Percentiles rank a stretch among this genome's conserved stretches.
Conservation (phyloP, 23 tunicate species). For the Botrylloides violaceus region DNA sequence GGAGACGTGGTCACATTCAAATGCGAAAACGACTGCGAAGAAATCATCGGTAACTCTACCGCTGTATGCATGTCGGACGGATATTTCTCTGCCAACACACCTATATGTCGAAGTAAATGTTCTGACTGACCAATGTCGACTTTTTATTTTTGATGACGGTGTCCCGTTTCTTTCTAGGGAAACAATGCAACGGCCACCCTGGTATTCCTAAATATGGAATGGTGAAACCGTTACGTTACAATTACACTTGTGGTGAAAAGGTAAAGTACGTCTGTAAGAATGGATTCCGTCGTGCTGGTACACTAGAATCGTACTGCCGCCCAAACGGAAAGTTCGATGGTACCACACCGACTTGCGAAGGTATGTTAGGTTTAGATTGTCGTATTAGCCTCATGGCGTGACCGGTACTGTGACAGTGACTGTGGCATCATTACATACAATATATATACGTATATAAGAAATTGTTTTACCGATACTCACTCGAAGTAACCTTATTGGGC, state of each 20-base stretch:
- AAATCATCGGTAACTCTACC: slow-evolving; percentile 16
- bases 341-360: slow-evolving; percentile 1
- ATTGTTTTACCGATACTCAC: no score
- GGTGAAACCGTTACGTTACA: neutral
- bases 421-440: no score
- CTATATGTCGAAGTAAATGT: slow-evolving; percentile 33
- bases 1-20: slow-evolving; percentile 27
- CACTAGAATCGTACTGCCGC: neutral
- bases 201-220: slow-evolving; percentile 15
- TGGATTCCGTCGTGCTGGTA: slow-evolving; percentile 6
- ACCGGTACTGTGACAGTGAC: no score
- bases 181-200: neutral
- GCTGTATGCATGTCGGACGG: slow-evolving; percentile 34
- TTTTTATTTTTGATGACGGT: neutral
- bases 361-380: neutral
- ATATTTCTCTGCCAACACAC: slow-evolving; percentile 26
- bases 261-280: neutral
- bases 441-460: no score
- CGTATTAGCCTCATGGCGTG: no score
- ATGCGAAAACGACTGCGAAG: slow-evolving; percentile 25
- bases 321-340: slow-evolving; percentile 11
- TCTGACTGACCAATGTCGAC: neutral
- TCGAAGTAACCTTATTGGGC: no score
- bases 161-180: neutral
- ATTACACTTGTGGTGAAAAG: slow-evolving; percentile 17